Evolutionary conservation across 2,888 invertebrate species (phyloP), one percentile per base, ranked within the genome.

Genomic region (Catocala sponsa): DNA sequence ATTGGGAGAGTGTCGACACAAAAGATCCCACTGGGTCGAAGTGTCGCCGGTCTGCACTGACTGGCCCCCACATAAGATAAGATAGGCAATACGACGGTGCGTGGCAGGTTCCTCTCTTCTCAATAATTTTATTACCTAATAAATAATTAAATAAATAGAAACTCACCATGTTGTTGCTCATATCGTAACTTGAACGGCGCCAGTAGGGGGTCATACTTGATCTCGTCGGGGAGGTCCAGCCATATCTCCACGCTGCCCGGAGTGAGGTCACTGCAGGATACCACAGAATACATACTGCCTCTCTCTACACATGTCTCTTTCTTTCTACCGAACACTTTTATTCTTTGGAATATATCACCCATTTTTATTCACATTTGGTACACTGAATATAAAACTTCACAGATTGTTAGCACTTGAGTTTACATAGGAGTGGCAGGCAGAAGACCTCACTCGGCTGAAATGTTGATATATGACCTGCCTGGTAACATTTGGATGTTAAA

Each of bases 121-220:
- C 25, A 25, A 25, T 25, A 25, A 25, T 2, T 25, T 1, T 25
- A 25, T 25, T 25, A 25, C 25, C 25, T 25, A 25, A 25, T 25
- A 25, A 25, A 25, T 25, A 25, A 25, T 25, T 25, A 25, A 25
- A 25, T 25, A 25, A 42, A n/a, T 5, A 42, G 7, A 11, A 9
- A 42, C 42, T 42, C 42, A 95, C 94, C 94, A 79, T 91, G 88
- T 2, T 90, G 89, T 38, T 92, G 91, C 55, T 95, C 95, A 67
- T 95, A 95, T n/a, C 94, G 89, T 42, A 88, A 87, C 77, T 95
- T 94, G 83, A 96, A 96, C 0, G 95, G 95, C 15, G 95, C 96
- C 83, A 96, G 86, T 44, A 95, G 95, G 0, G 97, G 96, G 85
- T 97, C 96, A 72, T 95, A 93, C 63, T 96, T 95, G 82, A 97